Percentiles rank a stretch among this genome's conserved stretches.
These are phyloP conservation scores for Pardalotus punctatus DNA, from an alignment of 2,113 vertebrate species.

Conservation along the genomic window DNA sequence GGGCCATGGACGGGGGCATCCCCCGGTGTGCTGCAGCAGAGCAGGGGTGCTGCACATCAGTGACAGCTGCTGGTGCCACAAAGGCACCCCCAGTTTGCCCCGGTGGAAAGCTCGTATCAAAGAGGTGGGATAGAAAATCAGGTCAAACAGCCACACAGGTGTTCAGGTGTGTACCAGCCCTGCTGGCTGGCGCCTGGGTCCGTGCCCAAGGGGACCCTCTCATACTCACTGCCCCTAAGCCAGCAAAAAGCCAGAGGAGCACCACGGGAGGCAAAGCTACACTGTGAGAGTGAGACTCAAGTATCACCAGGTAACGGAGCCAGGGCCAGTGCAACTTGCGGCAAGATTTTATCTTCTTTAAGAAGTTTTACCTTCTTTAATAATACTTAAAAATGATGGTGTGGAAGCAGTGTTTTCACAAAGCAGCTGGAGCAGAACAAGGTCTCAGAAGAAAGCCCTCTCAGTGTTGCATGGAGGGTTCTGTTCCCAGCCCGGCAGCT, in stretches of 20 bases:
- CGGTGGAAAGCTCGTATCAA: not conserved
- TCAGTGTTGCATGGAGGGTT: not conserved
- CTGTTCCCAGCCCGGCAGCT: not conserved
- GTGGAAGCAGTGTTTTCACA: too few species aligned
- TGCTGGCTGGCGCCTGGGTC: not conserved
- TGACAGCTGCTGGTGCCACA: not conserved
- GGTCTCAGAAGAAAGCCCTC: too few species aligned
- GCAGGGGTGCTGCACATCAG: fast-evolving
- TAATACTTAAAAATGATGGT: too few species aligned
- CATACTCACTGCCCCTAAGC: too few species aligned
- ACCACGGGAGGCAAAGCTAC: too few species aligned
- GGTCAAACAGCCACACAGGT: not conserved
- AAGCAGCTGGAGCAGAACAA: too few species aligned
- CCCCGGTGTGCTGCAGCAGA: not conserved
- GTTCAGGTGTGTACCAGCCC: not conserved
- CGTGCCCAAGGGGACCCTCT: not conserved
- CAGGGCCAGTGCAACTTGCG: too few species aligned
- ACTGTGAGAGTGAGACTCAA: too few species aligned
- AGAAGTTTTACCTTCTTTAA: too few species aligned
- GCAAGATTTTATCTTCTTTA: too few species aligned
- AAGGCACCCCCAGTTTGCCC: not conserved
- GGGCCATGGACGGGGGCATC: not conserved
- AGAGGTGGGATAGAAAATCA: not conserved
- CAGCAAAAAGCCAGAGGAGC: too few species aligned
- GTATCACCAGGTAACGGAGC: too few species aligned